Conservation (phyloP, 2,797 vertebrate genomes). For the Acridotheres tristis region DNA sequence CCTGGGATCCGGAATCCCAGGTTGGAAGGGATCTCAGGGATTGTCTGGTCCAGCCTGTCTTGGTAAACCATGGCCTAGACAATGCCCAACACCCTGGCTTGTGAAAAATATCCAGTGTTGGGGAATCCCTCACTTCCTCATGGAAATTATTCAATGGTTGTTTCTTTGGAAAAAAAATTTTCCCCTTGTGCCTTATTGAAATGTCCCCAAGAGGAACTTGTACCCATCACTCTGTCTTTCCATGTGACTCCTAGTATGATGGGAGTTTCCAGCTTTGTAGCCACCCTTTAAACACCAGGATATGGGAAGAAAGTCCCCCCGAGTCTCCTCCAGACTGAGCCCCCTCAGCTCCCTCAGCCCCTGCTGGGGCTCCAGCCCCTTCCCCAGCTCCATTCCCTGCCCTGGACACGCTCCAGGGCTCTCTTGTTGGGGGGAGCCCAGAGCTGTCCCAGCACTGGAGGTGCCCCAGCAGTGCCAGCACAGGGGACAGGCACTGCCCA, state of each 20-base stretch:
- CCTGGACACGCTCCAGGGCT: background rate
- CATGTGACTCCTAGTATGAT: background rate
- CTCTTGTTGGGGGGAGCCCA: background rate
- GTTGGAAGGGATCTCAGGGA: background rate
- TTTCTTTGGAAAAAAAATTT: background rate
- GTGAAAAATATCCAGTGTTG: accelerated
- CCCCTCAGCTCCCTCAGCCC: background rate
- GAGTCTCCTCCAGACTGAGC: background rate
- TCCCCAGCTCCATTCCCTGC: background rate
- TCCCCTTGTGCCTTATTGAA: background rate
- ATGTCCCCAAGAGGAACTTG: background rate
- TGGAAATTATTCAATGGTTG: background rate
- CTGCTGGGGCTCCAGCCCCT: background rate
- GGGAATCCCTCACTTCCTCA: background rate
- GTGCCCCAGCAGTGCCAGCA: background rate
- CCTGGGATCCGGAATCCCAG: background rate
- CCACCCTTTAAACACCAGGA: background rate
- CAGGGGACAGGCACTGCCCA: background rate
- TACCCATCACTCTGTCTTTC: background rate
- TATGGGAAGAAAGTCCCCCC: background rate
- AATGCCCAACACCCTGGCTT: background rate
- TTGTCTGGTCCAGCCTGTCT: background rate
- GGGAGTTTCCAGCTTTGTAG: background rate
- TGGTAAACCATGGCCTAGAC: accelerated
- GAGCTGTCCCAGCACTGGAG: background rate